phyloP scores from a whole-genome alignment of 2,888 invertebrate genomes.

The Subacronicta megacephala region DNA sequence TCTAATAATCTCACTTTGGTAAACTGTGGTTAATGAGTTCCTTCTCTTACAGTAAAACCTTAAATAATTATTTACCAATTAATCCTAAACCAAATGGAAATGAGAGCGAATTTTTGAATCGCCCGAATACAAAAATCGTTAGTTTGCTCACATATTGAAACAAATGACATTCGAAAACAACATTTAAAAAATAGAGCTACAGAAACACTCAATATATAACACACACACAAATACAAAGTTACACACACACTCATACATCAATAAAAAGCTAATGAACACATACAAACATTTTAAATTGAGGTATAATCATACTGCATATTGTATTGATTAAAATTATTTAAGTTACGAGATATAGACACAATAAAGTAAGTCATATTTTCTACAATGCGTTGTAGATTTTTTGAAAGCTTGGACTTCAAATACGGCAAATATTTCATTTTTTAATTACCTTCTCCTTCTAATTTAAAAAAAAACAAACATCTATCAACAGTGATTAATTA shows the following conservation, averaged over 20 bases:
- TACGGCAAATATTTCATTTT: too few species aligned
- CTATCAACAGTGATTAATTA: too few species aligned
- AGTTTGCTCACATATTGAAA: too few species aligned
- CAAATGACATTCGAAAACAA: background rate
- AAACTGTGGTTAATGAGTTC: conserved; percentile 89
- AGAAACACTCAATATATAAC: conserved; percentile 5
- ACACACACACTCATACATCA: conserved; percentile 27
- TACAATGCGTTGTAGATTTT: background rate
- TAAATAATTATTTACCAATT: conserved; percentile 37
- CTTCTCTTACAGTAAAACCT: conserved; percentile 56
- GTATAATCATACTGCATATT: conserved; percentile 40
- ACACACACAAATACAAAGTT: conserved; percentile 22
- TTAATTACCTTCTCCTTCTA: too few species aligned
- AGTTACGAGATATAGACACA: background rate
- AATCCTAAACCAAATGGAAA: conserved; percentile 39
- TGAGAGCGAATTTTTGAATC: conserved; percentile 6
- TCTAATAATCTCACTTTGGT: conserved; percentile 90
- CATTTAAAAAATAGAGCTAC: background rate
- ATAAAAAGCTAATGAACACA: conserved; percentile 54
- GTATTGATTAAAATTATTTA: conserved; percentile 16
- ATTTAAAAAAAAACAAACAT: too few species aligned
- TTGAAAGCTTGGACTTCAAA: too few species aligned
- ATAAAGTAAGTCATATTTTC: background rate
- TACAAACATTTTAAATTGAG: conserved; percentile 37
- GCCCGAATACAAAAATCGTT: background rate